Evolutionary conservation across 2,113 vertebrate genomes (phyloP).

Genomic region (Naja naja): DNA sequence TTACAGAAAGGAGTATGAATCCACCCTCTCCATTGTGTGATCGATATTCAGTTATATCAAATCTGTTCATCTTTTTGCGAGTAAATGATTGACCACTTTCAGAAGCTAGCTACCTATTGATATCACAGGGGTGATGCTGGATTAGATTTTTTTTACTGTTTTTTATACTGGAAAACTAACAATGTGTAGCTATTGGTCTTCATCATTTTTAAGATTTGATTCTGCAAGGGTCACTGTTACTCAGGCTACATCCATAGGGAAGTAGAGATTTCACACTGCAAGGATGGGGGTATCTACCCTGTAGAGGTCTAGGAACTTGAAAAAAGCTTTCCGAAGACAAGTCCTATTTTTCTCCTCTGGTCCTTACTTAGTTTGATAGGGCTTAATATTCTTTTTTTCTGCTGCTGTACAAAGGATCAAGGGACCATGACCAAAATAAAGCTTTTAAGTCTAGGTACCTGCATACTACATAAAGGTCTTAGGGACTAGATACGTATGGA

Average conservation of each 20-base stretch:
- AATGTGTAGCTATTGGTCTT: not conserved
- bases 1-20: not conserved
- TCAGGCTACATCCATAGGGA: too few relatives aligned
- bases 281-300: too few relatives aligned
- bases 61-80: not conserved
- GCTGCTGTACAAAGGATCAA: not conserved
- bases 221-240: not conserved
- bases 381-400: not conserved
- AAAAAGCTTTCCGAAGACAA: not conserved
- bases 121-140: not conserved
- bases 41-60: not conserved
- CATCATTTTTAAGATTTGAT: not conserved
- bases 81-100: not conserved
- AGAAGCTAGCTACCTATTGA: not conserved
- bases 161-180: not conserved
- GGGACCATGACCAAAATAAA: conserved; percentile 5
- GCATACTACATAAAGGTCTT: not conserved
- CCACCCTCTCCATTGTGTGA: not conserved
- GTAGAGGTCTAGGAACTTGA: not conserved
- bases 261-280: not conserved
- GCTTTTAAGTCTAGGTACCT: not conserved
- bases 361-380: too few relatives aligned
- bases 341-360: not conserved
- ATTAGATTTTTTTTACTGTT: not conserved
- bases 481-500: not conserved